Base-by-base conservation (phyloP, 2,888 invertebrate species). In the Lysandra coridon region DNA sequence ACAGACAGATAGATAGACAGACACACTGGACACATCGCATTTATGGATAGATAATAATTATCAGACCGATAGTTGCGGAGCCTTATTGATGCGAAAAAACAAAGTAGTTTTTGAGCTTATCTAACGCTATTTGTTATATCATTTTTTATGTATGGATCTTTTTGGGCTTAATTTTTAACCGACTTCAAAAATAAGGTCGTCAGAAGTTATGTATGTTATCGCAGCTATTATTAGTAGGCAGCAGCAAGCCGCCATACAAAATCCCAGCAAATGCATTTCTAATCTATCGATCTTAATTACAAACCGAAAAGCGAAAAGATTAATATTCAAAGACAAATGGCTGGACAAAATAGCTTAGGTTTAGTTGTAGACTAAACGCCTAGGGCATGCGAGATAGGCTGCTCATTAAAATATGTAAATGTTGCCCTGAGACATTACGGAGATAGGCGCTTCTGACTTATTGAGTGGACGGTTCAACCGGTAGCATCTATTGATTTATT, bases 361-460 rank as follows among this genome's bases (percentile, higher is more conserved):
- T 78, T 78, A 82, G 82, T 83, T 83, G 81, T 81, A 83, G 57
- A 62, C 85, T 85, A 69, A 69, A 83, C 83, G 84, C 83, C 83
- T 83, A 85, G 84, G 83, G 83, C 81, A 57, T 84, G 81, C 78
- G 86, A 90, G 93, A 93, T 93, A 94, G 92, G 89, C 89, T 87
- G 84, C 94, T 94, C 94, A 94, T 94, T 94, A 94, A 94, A 94
- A 94, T 94, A 94, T 94, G 94, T 94, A 94, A 94, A 94, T 94
- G 91, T 86, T 84, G 85, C 82, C 86, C 87, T 84, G 88, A 92
- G 93, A 92, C 94, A 94, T 94, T 94, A 94, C 93, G 92, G 89
- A 93, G 94, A 94, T 94, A 94, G 92, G 92, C 91, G 91, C 91
- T 90, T 90, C 92, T 92, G 92, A 92, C 92, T 92, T 92, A 91